Evolutionary conservation across 2,113 vertebrate genomes (phyloP), one percentile per base, ranked within the genome.

Genomic region (Galeopterus variegatus): DNA sequence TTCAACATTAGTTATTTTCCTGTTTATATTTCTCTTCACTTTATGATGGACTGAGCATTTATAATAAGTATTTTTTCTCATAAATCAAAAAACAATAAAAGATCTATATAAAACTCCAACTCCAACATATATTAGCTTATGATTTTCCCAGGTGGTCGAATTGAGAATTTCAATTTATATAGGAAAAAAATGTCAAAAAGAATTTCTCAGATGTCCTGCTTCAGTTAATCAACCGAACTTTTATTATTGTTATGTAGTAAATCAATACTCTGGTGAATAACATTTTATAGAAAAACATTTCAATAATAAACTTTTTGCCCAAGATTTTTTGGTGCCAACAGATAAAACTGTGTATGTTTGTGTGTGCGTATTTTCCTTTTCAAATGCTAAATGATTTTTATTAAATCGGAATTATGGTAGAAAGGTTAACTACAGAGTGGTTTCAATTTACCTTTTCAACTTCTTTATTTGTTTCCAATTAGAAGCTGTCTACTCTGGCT

Each of bases 181-280:
- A 14, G 26, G 13, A 28, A 64, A 76, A 81, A 81, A n/a, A 52
- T 70, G 9, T 3, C 54, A 52, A 45, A 75, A 26, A 95, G 87
- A 90, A 93, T 60, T 95, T 81, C 62, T 94, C 54, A 72, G 45
- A 76, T 92, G 41, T 9, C 87, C 4, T 77, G 17, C 26, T 86
- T 54, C 14, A 11, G 12, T 60, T 60, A 73, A 62, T 80, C 31
- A 80, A 73, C 1, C 23, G 17, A 93, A 60, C 7, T 72, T 69
- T 52, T 73, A 12, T n/a, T 58, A 28, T 28, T 60, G 4, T 90
- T 91, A 48, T 60, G 41, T 36, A 80, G 6, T 94, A 85, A 36
- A 28, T 83, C 21, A 69, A 11, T 31, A 17, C 4, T 3, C 36
- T 64, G 24, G 23, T 18, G 31, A 21, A 79, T 77, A 76, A 90